Base-by-base conservation (phyloP, 2,113 vertebrate species). In the Silurus asotus region DNA sequence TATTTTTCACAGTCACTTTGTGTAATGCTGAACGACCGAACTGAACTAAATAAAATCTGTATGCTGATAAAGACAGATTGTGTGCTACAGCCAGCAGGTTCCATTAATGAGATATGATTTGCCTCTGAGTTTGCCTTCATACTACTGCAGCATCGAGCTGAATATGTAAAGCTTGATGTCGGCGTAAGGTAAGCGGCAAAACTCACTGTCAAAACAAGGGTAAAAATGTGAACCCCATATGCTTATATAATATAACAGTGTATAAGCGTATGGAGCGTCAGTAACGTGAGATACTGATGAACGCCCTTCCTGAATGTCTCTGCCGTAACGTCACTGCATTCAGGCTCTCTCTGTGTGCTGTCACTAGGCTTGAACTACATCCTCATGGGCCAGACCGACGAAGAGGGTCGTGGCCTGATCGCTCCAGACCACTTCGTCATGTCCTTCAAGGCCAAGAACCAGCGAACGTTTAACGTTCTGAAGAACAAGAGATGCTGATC, bases 351-450 rank as follows among this genome's bases (percentile, higher is more conserved):
- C n/a, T 95, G 94, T 95, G 93, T 94, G 92, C 92, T 87, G 90
- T 94, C 93, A 88, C 85, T 90, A 99, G 98, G 98, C 93, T 93
- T 98, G 91, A 99, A 97, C 94, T 99, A 99, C 93, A 93, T 99
- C 92, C 97, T 99, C 93, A 99, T 98, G 98, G 98, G 98, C 85
- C 96, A 97, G 84, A 96, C 96, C 84, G 97, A 97, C 72, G 97
- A 97, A 64, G 97, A 99, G 0, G 97, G 98, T 3, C 94, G 93
- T 83, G 98, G 97, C 49, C 97, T 94, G 91, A 93, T 99, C 84
- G 94, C 96, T 86, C 98, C 98, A 0, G 96, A 96, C 86, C 98
- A 96, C 91, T 98, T 97, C 85, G 94, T 97, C 64, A 96, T 96
- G 96, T 94, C 94, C 85, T 98, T 98, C 90, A 99, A 98, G 93